phyloP scores from a whole-genome alignment of 2,797 vertebrate species.

The Periparus ater region DNA sequence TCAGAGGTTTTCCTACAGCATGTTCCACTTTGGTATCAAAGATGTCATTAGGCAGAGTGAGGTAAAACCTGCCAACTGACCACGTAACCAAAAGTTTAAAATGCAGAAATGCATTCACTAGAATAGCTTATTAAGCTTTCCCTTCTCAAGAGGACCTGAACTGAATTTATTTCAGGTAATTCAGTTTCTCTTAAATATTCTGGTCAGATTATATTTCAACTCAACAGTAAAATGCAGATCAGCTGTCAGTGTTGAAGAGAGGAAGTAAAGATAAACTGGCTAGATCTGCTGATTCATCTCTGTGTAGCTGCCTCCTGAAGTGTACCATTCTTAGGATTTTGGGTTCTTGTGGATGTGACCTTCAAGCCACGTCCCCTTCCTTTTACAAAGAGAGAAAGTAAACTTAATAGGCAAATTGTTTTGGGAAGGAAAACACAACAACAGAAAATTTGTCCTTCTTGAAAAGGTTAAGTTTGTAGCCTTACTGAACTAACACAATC shows the following conservation, averaged over 20 bases:
- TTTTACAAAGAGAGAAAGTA: background rate
- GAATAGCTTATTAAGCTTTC: background rate
- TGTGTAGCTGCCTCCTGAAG: background rate
- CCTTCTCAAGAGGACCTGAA: background rate
- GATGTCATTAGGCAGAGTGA: background rate
- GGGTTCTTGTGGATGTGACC: background rate
- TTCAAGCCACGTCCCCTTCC: background rate
- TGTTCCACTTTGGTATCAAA: background rate
- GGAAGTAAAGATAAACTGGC: background rate
- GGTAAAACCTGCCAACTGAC: background rate
- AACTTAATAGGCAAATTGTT: background rate
- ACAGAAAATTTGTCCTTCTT: background rate
- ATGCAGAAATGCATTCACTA: background rate
- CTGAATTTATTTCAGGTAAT: background rate
- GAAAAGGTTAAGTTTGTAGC: background rate
- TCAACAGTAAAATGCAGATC: background rate
- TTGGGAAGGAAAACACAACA: background rate
- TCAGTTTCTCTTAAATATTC: slow-evolving; percentile 4
- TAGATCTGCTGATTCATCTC: background rate
- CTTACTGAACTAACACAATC: background rate
- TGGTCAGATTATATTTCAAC: background rate
- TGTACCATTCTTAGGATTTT: background rate
- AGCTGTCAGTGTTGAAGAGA: background rate
- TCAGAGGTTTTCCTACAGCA: background rate
- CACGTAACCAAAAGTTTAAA: background rate